These are phyloP conservation scores for Sesamia nonagrioides DNA, from an alignment of 1,140 invertebrate genomes.

Conservation along the genomic window DNA sequence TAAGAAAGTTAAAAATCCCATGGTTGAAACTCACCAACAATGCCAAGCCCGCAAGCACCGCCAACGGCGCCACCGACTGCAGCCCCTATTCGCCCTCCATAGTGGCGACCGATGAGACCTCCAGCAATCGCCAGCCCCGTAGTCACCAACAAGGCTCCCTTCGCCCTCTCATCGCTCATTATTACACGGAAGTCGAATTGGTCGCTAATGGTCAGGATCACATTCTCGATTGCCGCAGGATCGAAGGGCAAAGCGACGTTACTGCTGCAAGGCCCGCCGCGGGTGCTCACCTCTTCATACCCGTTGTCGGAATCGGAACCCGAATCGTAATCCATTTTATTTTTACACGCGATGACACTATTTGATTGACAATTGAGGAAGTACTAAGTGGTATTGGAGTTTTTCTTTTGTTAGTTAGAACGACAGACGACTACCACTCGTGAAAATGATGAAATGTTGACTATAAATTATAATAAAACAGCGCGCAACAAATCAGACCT, in stretches of 20 bases:
- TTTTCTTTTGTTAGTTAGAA: no score
- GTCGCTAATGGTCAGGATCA: slow-evolving; percentile 74
- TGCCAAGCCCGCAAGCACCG: slow-evolving; percentile 75
- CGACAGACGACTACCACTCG: no score
- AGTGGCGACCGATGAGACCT: slow-evolving; percentile 73
- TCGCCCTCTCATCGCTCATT: slow-evolving; percentile 64
- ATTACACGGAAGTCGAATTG: slow-evolving; percentile 77
- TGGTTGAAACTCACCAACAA: slow-evolving; percentile 65
- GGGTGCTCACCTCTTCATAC: slow-evolving; percentile 7
- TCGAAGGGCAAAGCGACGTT: slow-evolving; percentile 67
- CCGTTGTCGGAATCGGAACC: slow-evolving; percentile 20
- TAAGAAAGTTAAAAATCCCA: background rate
- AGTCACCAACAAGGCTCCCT: slow-evolving; percentile 70
- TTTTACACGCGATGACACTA: background rate
- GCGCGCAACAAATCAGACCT: background rate
- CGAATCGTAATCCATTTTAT: slow-evolving; percentile 19
- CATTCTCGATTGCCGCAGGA: slow-evolving; percentile 68
- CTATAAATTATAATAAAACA: background rate
- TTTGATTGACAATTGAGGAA: background rate
- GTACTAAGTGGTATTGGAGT: no score
- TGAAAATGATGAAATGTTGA: no score
- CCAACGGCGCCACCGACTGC: slow-evolving; percentile 76
- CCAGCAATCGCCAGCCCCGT: slow-evolving; percentile 75
- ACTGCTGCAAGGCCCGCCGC: background rate
- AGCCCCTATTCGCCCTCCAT: slow-evolving; percentile 77